Percentiles rank a stretch among this genome's conserved stretches.
These are phyloP conservation scores for Lasioglossum leucozonium DNA, from an alignment of 2,888 invertebrate species.

Conservation along the genomic window DNA sequence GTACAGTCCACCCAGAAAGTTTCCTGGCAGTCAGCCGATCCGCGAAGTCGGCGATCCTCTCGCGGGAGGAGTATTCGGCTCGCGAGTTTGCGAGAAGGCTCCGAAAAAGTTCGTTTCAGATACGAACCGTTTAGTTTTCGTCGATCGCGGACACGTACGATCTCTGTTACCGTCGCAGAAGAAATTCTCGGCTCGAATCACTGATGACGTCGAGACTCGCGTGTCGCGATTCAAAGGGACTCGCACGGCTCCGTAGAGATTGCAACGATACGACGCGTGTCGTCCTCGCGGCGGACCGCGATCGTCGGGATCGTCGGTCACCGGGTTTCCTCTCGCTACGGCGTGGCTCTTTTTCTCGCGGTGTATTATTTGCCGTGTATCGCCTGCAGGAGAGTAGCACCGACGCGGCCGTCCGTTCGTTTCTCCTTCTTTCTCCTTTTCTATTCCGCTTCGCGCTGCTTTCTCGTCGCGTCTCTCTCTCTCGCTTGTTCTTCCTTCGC, in stretches of 20 bases:
- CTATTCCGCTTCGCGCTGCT: constrained; percentile 15
- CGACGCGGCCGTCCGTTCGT: constrained; percentile 11
- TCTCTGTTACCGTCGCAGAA: not conserved
- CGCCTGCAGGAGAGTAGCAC: constrained; percentile 15
- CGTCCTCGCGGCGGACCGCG: not conserved
- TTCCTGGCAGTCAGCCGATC: not conserved
- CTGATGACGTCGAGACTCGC: constrained; percentile 12
- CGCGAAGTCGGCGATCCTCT: not conserved
- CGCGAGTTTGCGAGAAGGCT: not conserved
- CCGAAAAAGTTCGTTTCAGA: not conserved
- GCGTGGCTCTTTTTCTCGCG: constrained; percentile 29
- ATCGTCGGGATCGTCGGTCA: constrained; percentile 16
- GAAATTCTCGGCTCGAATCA: not conserved
- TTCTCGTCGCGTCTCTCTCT: not conserved
- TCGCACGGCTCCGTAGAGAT: not conserved
- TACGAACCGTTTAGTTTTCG: not conserved
- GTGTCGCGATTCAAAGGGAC: constrained; percentile 23
- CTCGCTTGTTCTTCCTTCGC: not conserved
- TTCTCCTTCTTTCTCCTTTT: constrained; percentile 16
- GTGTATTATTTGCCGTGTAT: constrained; percentile 28
- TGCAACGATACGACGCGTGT: not conserved
- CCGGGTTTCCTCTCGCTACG: constrained; percentile 18
- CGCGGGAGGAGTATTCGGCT: not conserved
- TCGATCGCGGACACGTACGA: not conserved
- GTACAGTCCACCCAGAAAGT: constrained; percentile 80